These are phyloP conservation scores for Heliconius hewitsoni DNA, from an alignment of 1,140 invertebrate species.

Conservation along the genomic window DNA sequence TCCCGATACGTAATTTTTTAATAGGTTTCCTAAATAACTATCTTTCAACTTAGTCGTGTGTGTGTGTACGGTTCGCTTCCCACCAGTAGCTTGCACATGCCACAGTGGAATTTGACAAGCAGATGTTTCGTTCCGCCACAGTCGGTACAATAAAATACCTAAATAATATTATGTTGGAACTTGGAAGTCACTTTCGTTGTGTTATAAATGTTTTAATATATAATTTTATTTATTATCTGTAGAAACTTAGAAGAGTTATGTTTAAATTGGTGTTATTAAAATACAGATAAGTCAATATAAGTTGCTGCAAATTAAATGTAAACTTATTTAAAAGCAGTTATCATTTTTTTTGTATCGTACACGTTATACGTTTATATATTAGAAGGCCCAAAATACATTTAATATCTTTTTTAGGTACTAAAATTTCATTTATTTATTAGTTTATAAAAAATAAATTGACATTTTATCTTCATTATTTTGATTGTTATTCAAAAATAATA, in stretches of 20 bases:
- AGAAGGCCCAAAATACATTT: too few species aligned
- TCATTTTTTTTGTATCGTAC: background rate
- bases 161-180: slow-evolving; percentile 51
- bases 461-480: too few species aligned
- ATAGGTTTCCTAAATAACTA: too few species aligned
- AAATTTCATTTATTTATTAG: too few species aligned
- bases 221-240: slow-evolving; percentile 7
- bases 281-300: background rate
- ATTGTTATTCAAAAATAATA: background rate
- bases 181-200: slow-evolving; percentile 41
- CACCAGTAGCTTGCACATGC: slow-evolving; percentile 75
- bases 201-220: slow-evolving; percentile 10
- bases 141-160: slow-evolving; percentile 69
- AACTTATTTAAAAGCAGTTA: too few species aligned
- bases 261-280: background rate
- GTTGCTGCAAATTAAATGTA: background rate
- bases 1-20: too few species aligned
- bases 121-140: slow-evolving; percentile 70
- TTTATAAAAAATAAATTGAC: too few species aligned
- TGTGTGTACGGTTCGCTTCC: slow-evolving; percentile 70
- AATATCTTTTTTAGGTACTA: too few species aligned
- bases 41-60: slow-evolving; percentile 34
- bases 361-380: too few species aligned
- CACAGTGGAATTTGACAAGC: slow-evolving; percentile 77
- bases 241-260: background rate